Percentiles rank a stretch among this genome's conserved stretches.
These are phyloP conservation scores for Trypoxylus dichotomus DNA, from an alignment of 1,140 invertebrate genomes.

Conservation along the genomic window DNA sequence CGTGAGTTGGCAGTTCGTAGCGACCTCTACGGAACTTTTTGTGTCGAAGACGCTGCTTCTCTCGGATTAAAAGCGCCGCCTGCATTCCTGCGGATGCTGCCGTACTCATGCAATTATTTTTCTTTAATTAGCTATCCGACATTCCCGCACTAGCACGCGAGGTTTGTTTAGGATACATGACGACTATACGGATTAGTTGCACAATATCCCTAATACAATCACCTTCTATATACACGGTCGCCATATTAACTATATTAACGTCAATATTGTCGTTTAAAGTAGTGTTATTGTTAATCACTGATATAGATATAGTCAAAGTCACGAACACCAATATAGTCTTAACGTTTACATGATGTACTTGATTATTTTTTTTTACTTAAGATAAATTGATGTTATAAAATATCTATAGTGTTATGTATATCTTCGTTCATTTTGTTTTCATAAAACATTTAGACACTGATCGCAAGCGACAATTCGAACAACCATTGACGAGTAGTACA, in stretches of 20 bases:
- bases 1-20: conserved; percentile 79
- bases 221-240: not conserved
- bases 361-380: not conserved
- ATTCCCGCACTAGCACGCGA: not conserved
- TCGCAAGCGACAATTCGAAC: not conserved
- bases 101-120: conserved; percentile 52
- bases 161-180: not conserved
- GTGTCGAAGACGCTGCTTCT: conserved; percentile 79
- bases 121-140: not conserved
- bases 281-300: not conserved
- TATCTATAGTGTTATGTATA: not conserved
- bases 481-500: not conserved
- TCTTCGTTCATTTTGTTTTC: not conserved
- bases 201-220: not conserved
- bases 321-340: not conserved
- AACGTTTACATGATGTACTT: not conserved
- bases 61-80: conserved; percentile 85
- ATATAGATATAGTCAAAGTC: not conserved
- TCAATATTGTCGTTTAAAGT: not conserved
- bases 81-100: conserved; percentile 75
- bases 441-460: not conserved
- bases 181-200: not conserved
- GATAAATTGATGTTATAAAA: not conserved
- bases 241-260: not conserved
- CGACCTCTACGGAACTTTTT: conserved; percentile 71